Evolutionary conservation across 1,140 invertebrate species (phyloP).

Genomic region (Stratiolaelaps scimitus): DNA sequence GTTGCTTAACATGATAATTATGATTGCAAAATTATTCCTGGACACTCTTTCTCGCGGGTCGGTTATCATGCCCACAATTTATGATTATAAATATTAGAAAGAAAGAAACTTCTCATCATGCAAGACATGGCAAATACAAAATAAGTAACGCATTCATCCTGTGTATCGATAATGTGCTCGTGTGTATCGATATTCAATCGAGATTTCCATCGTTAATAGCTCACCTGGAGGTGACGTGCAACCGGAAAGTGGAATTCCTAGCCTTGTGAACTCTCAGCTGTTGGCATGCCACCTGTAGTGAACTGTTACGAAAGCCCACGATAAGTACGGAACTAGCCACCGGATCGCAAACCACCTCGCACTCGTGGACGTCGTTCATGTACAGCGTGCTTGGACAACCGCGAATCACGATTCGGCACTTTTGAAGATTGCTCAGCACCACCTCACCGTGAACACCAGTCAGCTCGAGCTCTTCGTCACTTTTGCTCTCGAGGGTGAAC

Average conservation of each 20-base stretch:
- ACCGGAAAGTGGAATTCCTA: not conserved
- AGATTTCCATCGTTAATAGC: too few species aligned
- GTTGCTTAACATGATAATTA: too few species aligned
- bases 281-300: slow-evolving; percentile 15
- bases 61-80: too few species aligned
- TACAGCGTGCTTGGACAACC: slow-evolving; percentile 3
- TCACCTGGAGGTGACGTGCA: slow-evolving; percentile 13
- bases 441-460: slow-evolving; percentile 17
- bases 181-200: too few species aligned
- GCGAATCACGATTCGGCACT: not conserved
- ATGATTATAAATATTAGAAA: too few species aligned
- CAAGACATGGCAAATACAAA: too few species aligned
- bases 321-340: slow-evolving; percentile 14
- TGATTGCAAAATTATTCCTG: too few species aligned
- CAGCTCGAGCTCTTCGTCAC: not conserved
- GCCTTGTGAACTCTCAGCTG: slow-evolving; percentile 13
- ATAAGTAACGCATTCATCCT: too few species aligned
- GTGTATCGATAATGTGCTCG: too few species aligned
- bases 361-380: slow-evolving; percentile 11
- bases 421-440: not conserved
- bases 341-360: not conserved
- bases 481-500: not conserved
- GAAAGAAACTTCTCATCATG: too few species aligned
- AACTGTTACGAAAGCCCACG: not conserved
- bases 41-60: too few species aligned